Evolutionary conservation across 1,140 invertebrate species (phyloP).

Genomic region (Spodoptera frugiperda): DNA sequence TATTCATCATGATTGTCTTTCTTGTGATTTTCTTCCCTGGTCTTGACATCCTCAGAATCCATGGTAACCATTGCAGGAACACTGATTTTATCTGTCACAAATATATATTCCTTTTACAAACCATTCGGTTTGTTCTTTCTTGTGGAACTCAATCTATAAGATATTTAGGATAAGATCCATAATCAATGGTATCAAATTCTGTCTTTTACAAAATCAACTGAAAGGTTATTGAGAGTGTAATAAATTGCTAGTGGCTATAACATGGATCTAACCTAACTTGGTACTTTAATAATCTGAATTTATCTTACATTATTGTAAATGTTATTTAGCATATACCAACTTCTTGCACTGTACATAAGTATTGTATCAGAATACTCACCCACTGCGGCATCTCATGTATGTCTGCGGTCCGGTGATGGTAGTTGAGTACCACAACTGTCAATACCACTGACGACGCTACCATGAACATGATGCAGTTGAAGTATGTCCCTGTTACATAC

Average conservation of each 20-base stretch:
- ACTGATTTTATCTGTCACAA: conserved; percentile 93
- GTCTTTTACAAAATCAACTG: no score
- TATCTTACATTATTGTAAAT: no score
- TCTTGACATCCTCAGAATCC: conserved; percentile 96
- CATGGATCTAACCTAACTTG: no score
- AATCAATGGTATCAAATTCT: no score
- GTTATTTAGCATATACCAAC: no score
- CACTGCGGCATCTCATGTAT: conserved; percentile 98
- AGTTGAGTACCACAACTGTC: conserved; percentile 99
- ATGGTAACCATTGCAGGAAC: conserved; percentile 98
- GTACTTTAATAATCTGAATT: no score
- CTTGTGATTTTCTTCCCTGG: conserved; percentile 97
- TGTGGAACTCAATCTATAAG: no score
- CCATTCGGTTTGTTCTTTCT: no score
- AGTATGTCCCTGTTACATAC: conserved; percentile 95
- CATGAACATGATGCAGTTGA: conserved; percentile 99
- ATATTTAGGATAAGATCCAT: no score
- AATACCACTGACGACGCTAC: conserved; percentile 99
- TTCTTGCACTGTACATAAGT: no score
- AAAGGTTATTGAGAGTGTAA: no score
- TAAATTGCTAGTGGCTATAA: no score
- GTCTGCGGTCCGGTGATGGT: conserved; percentile 98
- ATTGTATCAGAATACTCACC: conserved; percentile 89
- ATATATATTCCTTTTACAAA: background rate
- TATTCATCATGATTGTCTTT: conserved; percentile 95